Percentiles rank a stretch among this genome's conserved stretches.
Evolutionary conservation across 2,113 vertebrate genomes (phyloP).

Genomic region (Andinoacara biseriatus): DNA sequence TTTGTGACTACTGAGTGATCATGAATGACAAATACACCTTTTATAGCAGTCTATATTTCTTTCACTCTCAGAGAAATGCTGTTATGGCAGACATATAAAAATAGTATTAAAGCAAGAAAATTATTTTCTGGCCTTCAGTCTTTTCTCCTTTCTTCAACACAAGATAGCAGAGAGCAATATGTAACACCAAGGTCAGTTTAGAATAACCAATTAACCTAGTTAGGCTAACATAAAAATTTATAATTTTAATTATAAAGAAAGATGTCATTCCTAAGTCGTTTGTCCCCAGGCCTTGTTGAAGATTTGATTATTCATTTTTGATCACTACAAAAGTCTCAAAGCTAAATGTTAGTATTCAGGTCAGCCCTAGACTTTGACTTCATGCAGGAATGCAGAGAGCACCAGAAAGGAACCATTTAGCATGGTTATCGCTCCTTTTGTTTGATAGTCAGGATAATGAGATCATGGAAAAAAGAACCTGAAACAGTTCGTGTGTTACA

Average conservation of each 20-base stretch:
- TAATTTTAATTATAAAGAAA: neutral
- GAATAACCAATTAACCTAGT: neutral
- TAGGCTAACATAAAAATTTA: neutral
- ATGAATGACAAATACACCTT: neutral
- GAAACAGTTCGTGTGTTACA: neutral
- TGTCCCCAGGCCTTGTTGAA: neutral
- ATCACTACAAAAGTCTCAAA: neutral
- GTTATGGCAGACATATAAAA: neutral
- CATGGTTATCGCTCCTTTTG: neutral
- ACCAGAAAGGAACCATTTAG: neutral
- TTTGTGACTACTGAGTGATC: neutral
- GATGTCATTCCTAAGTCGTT: neutral
- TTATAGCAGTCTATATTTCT: neutral
- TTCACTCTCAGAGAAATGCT: neutral
- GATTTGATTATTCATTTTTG: neutral
- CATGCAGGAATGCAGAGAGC: neutral
- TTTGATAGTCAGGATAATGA: neutral
- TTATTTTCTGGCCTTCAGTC: neutral
- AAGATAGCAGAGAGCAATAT: slow-evolving; percentile 22
- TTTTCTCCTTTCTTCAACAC: slow-evolving; percentile 8
- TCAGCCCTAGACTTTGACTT: neutral
- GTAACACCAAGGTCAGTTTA: neutral
- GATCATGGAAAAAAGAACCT: neutral
- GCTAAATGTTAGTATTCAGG: neutral
- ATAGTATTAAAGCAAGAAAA: neutral